A percentile compares a stretch with the other conserved stretches of the same genome.
phyloP scores from a whole-genome alignment of 2,797 vertebrate species.

The Neosilurus mollespiculum region DNA sequence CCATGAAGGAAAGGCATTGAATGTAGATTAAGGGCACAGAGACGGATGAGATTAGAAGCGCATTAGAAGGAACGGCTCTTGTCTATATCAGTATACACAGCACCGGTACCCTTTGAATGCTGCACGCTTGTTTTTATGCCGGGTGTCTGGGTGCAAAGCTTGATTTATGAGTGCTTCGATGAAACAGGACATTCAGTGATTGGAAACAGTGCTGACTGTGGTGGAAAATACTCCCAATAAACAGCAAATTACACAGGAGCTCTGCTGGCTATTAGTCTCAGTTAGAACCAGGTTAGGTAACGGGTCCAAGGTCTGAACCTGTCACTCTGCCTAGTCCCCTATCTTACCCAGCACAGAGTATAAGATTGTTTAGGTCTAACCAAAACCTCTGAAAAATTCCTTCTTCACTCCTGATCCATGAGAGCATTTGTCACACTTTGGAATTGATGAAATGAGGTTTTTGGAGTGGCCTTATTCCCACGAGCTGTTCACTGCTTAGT shows the following conservation, averaged over 20 bases:
- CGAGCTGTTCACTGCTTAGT: neutral
- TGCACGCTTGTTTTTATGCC: conserved; percentile 60
- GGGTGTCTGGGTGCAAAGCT: conserved; percentile 64
- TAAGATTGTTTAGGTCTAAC: conserved; percentile 53
- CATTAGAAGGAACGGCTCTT: conserved; percentile 58
- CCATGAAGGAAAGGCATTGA: conserved; percentile 44
- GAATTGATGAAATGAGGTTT: neutral
- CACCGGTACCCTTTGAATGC: conserved; percentile 59
- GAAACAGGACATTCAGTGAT: conserved; percentile 82
- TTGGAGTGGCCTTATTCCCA: conserved; percentile 29
- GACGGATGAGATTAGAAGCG: conserved; percentile 54
- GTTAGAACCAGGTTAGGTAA: conserved; percentile 64
- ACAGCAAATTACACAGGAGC: conserved; percentile 79
- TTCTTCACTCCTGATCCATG: neutral
- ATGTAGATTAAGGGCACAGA: conserved; percentile 53
- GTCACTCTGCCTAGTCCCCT: conserved; percentile 43
- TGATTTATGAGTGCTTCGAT: conserved; percentile 88
- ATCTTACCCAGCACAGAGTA: conserved; percentile 35
- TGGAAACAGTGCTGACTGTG: conserved; percentile 73
- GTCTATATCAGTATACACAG: conserved; percentile 51
- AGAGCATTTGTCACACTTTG: conserved; percentile 41
- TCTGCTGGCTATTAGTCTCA: conserved; percentile 71
- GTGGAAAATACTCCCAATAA: conserved; percentile 78
- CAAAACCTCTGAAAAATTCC: conserved; percentile 9
- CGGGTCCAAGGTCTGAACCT: conserved; percentile 51